These are phyloP conservation scores for Mus minutoides DNA, from an alignment of 2,797 vertebrate genomes.

Conservation along the genomic window DNA sequence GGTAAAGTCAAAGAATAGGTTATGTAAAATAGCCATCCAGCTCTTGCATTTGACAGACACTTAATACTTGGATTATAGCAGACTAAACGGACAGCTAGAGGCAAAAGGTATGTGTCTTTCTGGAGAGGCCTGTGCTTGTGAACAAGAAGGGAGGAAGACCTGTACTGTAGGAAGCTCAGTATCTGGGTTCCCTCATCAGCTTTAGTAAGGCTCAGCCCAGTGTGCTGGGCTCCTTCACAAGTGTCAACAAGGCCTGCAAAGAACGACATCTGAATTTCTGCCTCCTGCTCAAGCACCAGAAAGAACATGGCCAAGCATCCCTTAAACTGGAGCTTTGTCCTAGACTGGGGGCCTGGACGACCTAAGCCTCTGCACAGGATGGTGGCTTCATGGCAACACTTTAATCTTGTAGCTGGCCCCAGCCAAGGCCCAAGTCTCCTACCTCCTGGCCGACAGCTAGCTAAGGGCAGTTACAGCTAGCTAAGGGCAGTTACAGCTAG, in stretches of 20 bases:
- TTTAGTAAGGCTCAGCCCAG: background rate
- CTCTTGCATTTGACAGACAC: slow-evolving; percentile 5
- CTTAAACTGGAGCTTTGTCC: background rate
- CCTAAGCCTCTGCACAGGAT: background rate
- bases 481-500: background rate
- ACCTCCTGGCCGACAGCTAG: background rate
- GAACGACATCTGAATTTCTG: background rate
- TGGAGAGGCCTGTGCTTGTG: background rate
- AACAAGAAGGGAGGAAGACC: background rate
- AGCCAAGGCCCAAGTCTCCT: background rate
- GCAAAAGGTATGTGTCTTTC: background rate
- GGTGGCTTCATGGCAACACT: background rate
- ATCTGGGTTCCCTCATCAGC: background rate
- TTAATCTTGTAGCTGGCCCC: background rate
- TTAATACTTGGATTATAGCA: background rate
- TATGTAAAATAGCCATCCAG: background rate
- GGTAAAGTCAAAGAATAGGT: slow-evolving; percentile 20
- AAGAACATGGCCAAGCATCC: background rate
- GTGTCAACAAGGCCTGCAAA: background rate
- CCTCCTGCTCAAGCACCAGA: background rate
- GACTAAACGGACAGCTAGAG: background rate
- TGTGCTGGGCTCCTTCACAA: background rate
- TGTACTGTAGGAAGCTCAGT: too few relatives aligned
- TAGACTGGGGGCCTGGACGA: background rate
- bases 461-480: background rate